A percentile compares a stretch with the other conserved stretches of the same genome.
phyloP scores from a whole-genome alignment of 2,113 vertebrate genomes.

The Megatriorchis doriae region DNA sequence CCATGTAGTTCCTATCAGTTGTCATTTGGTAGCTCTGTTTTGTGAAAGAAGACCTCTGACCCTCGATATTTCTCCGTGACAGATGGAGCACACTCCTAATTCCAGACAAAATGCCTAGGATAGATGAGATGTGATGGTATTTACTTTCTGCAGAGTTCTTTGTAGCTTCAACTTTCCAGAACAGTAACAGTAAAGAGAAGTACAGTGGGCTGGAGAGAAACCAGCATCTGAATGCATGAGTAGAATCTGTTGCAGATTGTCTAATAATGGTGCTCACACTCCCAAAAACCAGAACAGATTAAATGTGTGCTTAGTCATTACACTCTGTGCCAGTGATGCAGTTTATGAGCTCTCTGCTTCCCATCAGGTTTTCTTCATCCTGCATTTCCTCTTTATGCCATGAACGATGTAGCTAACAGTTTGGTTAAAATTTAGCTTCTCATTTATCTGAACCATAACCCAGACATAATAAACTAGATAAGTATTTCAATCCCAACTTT shows the following conservation, averaged over 20 bases:
- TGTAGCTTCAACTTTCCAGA: background rate
- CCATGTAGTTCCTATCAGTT: background rate
- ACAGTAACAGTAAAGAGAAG: background rate
- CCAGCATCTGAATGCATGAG: background rate
- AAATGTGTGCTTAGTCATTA: background rate
- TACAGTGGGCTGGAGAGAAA: background rate
- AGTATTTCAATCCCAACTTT: background rate
- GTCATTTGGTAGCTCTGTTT: background rate
- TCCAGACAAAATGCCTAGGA: background rate
- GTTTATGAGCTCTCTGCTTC: background rate
- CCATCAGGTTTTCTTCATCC: background rate
- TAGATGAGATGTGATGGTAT: background rate
- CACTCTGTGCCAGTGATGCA: background rate
- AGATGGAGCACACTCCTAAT: background rate
- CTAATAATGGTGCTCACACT: background rate
- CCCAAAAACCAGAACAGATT: background rate
- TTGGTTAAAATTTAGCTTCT: background rate
- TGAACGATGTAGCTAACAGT: background rate
- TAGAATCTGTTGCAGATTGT: background rate
- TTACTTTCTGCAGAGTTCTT: background rate
- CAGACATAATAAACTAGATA: background rate
- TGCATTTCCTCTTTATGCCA: background rate
- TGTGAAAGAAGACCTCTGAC: background rate
- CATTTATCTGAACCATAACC: background rate
- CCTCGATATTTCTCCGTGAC: background rate